Conservation (phyloP, 2,113 vertebrate genomes). For the Chaetodon trifascialis region DNA sequence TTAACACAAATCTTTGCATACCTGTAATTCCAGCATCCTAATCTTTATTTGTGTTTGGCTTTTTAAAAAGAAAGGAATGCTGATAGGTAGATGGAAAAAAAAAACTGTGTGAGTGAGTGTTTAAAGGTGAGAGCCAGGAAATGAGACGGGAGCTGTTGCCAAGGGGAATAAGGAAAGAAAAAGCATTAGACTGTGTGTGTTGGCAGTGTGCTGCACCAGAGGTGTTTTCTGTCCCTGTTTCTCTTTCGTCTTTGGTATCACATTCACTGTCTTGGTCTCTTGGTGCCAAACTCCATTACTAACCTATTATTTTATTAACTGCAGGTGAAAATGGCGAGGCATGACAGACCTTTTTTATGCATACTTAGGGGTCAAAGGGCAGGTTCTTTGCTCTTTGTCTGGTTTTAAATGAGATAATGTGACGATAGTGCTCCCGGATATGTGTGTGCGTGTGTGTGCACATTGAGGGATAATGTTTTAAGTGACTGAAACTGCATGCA, state of each 20-base stretch:
- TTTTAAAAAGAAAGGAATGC: not conserved
- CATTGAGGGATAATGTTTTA: not conserved
- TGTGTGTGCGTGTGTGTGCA: not conserved
- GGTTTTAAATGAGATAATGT: constrained; percentile 1
- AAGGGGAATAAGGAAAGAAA: not conserved
- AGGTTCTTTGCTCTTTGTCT: too few species aligned
- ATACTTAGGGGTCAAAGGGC: constrained; percentile 1
- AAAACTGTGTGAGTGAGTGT: not conserved
- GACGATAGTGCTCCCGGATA: not conserved
- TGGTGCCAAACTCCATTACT: constrained; percentile 41
- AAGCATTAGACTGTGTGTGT: not conserved
- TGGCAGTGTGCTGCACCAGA: not conserved
- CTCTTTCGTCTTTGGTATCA: not conserved
- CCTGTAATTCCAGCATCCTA: not conserved
- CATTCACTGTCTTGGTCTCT: not conserved
- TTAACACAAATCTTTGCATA: not conserved
- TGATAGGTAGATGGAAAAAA: not conserved
- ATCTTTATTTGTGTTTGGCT: not conserved
- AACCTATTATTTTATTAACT: constrained; percentile 26
- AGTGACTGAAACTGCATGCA: constrained; percentile 8
- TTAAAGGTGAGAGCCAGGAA: constrained; percentile 15
- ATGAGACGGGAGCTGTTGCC: constrained; percentile 6
- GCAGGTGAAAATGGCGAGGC: constrained; percentile 35
- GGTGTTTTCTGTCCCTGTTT: not conserved
- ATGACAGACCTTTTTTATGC: not conserved